A percentile compares a stretch with the other conserved stretches of the same genome.
phyloP scores from a whole-genome alignment of 1,140 invertebrate genomes.

The Coboldia fuscipes region DNA sequence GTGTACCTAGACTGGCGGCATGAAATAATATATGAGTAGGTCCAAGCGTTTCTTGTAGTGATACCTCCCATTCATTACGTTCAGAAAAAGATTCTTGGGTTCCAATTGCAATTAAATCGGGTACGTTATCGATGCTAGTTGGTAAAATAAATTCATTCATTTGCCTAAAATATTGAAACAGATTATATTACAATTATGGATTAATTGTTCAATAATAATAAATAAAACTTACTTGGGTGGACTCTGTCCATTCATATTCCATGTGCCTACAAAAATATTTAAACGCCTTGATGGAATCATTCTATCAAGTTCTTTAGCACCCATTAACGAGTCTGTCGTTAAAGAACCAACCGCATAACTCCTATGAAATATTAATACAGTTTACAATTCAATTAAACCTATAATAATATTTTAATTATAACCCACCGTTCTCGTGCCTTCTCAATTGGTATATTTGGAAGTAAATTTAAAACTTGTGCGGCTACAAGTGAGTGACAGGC shows the following conservation, averaged over 20 bases:
- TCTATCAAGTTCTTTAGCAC: slow-evolving; percentile 60
- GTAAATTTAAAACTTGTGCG: slow-evolving; percentile 51
- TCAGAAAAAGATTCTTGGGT: slow-evolving; percentile 79
- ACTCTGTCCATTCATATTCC: slow-evolving; percentile 87
- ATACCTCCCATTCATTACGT: slow-evolving; percentile 75
- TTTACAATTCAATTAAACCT: neutral
- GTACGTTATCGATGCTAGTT: slow-evolving; percentile 56
- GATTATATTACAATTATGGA: neutral
- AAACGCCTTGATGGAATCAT: slow-evolving; percentile 68
- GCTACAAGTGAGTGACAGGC: slow-evolving; percentile 49
- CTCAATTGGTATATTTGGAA: slow-evolving; percentile 56
- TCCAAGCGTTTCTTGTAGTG: slow-evolving; percentile 75
- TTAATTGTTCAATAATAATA: neutral
- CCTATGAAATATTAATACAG: slow-evolving; percentile 19
- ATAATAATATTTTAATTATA: neutral
- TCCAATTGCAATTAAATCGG: slow-evolving; percentile 79
- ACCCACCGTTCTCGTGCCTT: slow-evolving; percentile 50
- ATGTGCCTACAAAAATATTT: slow-evolving; percentile 76
- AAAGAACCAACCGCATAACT: slow-evolving; percentile 61
- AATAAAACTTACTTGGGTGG: slow-evolving; percentile 35
- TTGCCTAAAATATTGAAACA: slow-evolving; percentile 25
- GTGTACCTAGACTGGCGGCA: slow-evolving; percentile 58
- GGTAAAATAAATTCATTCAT: slow-evolving; percentile 79
- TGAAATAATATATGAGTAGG: slow-evolving; percentile 73
- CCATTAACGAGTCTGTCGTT: slow-evolving; percentile 56